These are phyloP conservation scores for Cheilosia grossa DNA, from an alignment of 2,888 invertebrate species.

Conservation along the genomic window DNA sequence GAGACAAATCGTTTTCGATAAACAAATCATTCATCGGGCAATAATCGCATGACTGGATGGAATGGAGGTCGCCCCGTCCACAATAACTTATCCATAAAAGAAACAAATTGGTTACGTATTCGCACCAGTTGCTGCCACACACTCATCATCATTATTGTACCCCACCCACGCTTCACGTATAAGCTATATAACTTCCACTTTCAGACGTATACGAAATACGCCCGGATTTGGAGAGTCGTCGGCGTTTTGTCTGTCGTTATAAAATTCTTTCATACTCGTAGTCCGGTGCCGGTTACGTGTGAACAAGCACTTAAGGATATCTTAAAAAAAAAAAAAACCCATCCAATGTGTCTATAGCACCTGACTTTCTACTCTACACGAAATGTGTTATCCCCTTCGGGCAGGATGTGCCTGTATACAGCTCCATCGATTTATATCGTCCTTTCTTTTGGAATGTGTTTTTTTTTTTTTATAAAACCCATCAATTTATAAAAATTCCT, in stretches of 20 bases:
- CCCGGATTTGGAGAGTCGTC: neutral
- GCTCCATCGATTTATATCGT: neutral
- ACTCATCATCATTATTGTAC: conserved; percentile 21
- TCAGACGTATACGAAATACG: neutral
- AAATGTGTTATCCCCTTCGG: neutral
- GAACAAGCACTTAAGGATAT: conserved; percentile 20
- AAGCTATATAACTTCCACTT: neutral
- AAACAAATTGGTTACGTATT: conserved; percentile 52
- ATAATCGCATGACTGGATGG: conserved; percentile 50
- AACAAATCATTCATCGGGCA: conserved; percentile 39
- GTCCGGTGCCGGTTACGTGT: conserved; percentile 2
- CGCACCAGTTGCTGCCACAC: conserved; percentile 59
- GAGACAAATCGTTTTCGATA: conserved; percentile 37
- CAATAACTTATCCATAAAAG: conserved; percentile 8
- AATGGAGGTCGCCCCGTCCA: neutral
- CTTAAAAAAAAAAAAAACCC: neutral
- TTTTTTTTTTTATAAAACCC: too few species aligned
- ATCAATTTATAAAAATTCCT: neutral
- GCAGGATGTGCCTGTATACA: neutral
- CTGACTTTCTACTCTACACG: neutral
- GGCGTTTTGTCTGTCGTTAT: neutral
- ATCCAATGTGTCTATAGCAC: neutral
- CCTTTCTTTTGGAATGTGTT: neutral
- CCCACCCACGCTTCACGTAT: neutral
- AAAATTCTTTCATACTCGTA: neutral